Evolutionary conservation across 53 echinoderm and acorn worm species (phyloP).

Genomic region (Stichopus horrens): DNA sequence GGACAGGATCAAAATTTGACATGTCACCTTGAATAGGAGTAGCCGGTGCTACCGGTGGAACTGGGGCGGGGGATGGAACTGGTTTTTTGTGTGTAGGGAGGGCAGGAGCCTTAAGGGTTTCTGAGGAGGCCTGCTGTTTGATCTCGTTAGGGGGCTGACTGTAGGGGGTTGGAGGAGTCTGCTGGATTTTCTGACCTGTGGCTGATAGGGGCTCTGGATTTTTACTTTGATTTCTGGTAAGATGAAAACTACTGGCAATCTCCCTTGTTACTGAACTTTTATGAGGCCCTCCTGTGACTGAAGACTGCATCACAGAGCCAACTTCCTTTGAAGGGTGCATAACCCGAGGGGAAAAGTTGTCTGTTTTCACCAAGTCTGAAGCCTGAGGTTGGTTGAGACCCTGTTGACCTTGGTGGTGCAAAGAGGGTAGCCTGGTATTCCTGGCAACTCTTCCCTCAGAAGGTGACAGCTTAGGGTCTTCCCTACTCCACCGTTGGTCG

Average conservation of each 20-base stretch:
- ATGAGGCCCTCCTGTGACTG: not conserved
- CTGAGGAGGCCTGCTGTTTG: not conserved
- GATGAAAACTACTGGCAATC: no score
- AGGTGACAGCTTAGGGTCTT: no score
- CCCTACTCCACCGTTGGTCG: no score
- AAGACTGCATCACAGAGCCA: not conserved
- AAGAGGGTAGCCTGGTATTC: no score
- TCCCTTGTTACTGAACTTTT: not conserved
- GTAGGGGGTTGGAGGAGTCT: not conserved
- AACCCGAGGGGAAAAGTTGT: not conserved
- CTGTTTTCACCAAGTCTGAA: not conserved
- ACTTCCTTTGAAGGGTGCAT: not conserved
- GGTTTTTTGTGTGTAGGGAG: not conserved
- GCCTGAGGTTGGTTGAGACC: not conserved
- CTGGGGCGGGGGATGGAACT: not conserved
- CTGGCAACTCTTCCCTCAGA: no score
- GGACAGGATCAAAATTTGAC: conserved; percentile 51
- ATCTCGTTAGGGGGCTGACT: not conserved
- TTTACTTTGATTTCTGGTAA: no score
- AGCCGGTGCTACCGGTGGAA: conserved; percentile 7
- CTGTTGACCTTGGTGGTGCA: not conserved
- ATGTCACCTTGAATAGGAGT: conserved; percentile 53
- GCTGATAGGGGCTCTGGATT: no score
- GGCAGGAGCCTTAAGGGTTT: not conserved
- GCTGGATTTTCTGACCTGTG: no score